Evolutionary conservation across 1,140 invertebrate species (phyloP), one percentile per base, ranked within the genome.

Genomic region (Ceratosolen fusciceps): DNA sequence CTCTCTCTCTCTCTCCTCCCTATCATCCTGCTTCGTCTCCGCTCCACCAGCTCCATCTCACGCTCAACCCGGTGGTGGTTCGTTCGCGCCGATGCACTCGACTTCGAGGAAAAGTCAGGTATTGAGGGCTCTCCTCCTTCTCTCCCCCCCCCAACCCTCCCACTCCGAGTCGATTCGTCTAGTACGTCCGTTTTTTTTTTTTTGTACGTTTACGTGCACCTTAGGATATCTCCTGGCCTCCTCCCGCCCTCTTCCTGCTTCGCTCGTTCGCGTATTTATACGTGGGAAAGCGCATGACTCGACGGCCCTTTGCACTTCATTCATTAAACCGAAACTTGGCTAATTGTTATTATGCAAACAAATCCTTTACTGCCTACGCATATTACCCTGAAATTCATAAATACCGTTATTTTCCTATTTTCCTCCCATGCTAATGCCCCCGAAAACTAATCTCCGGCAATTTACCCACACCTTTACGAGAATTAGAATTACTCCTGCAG

Each of bases 81-180:
- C n/a, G n/a, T n/a, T n/a, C n/a, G n/a, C n/a, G n/a, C 39, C 12
- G 39, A 5, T 12, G 39, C 39, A 12, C 39, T 12, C 12, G 16
- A 31, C 31, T 70, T 49, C 39, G 39, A 56, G 49, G 31, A 73
- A 54, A 52, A 31, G 21, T 21, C 29, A 39, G 65, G 62, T 70
- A 77, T 70, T 58, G 67, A 77, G 54, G 34, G 34, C 24, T 21
- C 75, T 4, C 73, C 4, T n/a, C n/a, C n/a, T n/a, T n/a, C n/a
- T n/a, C n/a, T n/a, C n/a, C n/a, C 49, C 14, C 19, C 49, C 49
- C 49, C 5, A 16, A 14, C 49, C 10, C 49, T 52, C 49, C 21
- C 49, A 19, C 4, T 52, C 49, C n/a, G n/a, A n/a, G n/a, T n/a
- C n/a, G n/a, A n/a, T n/a, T n/a, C n/a, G n/a, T n/a, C n/a, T n/a